Evolutionary conservation across 2,113 vertebrate species (phyloP).

Genomic region (Phalacrocorax carbo): DNA sequence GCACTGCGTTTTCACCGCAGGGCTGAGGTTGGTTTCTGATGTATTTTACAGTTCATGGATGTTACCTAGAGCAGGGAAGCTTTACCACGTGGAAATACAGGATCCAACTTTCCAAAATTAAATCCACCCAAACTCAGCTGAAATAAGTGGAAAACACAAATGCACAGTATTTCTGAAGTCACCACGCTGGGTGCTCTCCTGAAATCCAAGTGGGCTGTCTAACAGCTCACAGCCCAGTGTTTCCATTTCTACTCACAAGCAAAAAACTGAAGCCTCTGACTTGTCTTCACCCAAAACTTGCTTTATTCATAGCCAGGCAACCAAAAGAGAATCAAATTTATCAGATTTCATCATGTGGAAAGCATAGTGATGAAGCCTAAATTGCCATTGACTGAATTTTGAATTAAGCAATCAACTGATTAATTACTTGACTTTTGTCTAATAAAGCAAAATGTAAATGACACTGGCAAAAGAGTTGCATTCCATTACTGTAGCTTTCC

Average conservation of each 20-base stretch:
- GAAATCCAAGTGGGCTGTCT: background rate
- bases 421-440: slow-evolving; percentile 63
- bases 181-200: background rate
- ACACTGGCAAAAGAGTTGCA: background rate
- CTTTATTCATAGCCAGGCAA: background rate
- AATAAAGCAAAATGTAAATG: slow-evolving; percentile 61
- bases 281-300: background rate
- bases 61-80: background rate
- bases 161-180: background rate
- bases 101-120: background rate
- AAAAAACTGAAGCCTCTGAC: background rate
- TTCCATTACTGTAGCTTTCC: background rate
- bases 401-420: slow-evolving; percentile 61
- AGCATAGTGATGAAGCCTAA: slow-evolving; percentile 23
- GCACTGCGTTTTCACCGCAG: accelerated
- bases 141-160: background rate
- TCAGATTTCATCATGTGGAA: slow-evolving; percentile 40
- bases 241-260: background rate
- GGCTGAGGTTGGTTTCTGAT: accelerated
- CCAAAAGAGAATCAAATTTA: background rate
- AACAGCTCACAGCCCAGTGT: background rate
- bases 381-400: slow-evolving; percentile 16
- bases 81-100: background rate
- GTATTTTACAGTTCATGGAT: accelerated
- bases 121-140: background rate